A percentile compares a stretch with the other conserved stretches of the same genome.
phyloP scores from a whole-genome alignment of 2,797 vertebrate genomes.

The Lithobates pipiens region DNA sequence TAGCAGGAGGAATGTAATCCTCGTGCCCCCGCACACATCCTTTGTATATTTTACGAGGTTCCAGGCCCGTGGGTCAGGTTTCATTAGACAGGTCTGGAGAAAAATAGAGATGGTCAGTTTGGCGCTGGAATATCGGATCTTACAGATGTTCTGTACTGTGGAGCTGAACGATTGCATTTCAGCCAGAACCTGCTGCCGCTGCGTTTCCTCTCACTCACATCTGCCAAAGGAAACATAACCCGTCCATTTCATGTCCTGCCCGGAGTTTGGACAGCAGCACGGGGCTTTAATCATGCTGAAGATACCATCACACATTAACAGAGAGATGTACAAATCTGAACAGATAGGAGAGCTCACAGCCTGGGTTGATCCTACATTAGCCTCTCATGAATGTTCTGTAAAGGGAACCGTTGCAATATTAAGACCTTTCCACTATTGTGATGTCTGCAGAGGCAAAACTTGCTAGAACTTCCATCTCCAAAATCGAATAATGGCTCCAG shows the following conservation, averaged over 20 bases:
- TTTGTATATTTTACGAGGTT: conserved; percentile 34
- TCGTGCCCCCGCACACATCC: conserved; percentile 12
- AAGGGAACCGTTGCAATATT: too few species aligned
- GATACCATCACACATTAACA: too few species aligned
- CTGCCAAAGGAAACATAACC: conserved; percentile 15
- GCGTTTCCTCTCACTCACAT: conserved; percentile 10
- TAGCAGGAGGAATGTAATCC: conserved; percentile 18
- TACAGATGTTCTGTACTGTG: conserved; percentile 17
- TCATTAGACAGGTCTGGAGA: conserved; percentile 44
- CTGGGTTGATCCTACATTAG: too few species aligned
- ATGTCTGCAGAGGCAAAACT: too few species aligned
- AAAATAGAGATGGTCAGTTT: not conserved
- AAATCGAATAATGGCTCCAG: too few species aligned
- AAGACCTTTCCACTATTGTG: too few species aligned
- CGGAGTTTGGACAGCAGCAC: not conserved
- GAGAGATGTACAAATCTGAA: too few species aligned
- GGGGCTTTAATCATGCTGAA: too few species aligned
- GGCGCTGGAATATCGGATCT: not conserved
- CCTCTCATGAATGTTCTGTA: too few species aligned
- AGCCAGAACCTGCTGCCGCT: conserved; percentile 1
- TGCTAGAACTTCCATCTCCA: too few species aligned
- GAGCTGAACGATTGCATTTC: conserved; percentile 19
- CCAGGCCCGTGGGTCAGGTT: conserved; percentile 10
- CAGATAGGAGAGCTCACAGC: too few species aligned
- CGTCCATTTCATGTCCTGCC: not conserved